These are phyloP conservation scores for Drosophila sechellia DNA, from an alignment of 1,140 invertebrate species.

Conservation along the genomic window DNA sequence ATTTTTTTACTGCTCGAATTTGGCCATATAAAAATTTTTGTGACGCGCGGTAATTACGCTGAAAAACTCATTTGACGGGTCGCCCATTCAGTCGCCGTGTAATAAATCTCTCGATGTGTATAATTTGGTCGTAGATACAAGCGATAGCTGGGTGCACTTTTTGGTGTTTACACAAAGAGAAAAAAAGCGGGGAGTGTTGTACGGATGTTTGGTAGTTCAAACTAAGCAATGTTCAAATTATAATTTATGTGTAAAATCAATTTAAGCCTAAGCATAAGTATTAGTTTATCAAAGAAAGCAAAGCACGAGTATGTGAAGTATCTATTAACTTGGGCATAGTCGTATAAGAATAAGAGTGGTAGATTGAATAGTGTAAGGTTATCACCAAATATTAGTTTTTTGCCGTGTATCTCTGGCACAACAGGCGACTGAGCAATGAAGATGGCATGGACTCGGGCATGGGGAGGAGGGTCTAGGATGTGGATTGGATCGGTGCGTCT, in stretches of 20 bases:
- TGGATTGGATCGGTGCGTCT: slow-evolving; percentile 45
- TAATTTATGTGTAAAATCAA: too few relatives aligned
- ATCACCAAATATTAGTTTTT: slow-evolving; percentile 1
- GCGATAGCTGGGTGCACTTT: slow-evolving; percentile 33
- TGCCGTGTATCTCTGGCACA: slow-evolving; percentile 24
- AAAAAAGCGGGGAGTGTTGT: background rate
- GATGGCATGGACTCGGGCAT: slow-evolving; percentile 41
- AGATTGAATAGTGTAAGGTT: background rate
- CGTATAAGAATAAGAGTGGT: too few relatives aligned
- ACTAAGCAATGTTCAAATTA: too few relatives aligned
- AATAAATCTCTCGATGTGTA: slow-evolving; percentile 81
- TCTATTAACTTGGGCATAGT: too few relatives aligned
- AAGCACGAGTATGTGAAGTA: too few relatives aligned
- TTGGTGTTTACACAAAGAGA: slow-evolving; percentile 10
- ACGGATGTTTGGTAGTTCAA: too few relatives aligned
- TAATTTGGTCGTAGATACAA: slow-evolving; percentile 73
- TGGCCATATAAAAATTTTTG: slow-evolving; percentile 66
- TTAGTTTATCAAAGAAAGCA: too few relatives aligned
- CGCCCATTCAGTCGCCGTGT: slow-evolving; percentile 70
- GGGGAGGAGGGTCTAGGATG: slow-evolving; percentile 13
- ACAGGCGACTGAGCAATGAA: slow-evolving; percentile 56
- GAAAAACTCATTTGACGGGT: slow-evolving; percentile 81
- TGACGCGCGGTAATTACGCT: slow-evolving; percentile 77
- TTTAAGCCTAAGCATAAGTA: too few relatives aligned
- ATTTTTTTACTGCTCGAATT: slow-evolving; percentile 61